Evolutionary conservation across 2,797 vertebrate genomes (phyloP), one percentile per base, ranked within the genome.

Genomic region (Pipistrellus nathusii): DNA sequence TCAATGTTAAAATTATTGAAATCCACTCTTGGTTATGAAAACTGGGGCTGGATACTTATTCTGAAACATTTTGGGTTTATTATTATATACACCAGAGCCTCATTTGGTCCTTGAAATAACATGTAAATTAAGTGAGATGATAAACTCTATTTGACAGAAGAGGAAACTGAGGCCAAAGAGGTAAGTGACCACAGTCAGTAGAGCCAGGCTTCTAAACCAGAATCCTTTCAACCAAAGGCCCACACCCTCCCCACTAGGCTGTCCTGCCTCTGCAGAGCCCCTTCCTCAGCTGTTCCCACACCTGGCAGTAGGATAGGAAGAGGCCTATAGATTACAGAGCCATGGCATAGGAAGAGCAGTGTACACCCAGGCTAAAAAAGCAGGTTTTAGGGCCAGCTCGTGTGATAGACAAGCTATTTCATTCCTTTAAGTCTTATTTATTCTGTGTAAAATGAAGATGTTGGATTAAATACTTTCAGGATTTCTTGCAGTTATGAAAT

Each of bases 1-100:
- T 9, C 7, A 12, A 13, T 85, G 27, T 55, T 94, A 88, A 95
- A 87, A 84, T 87, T n/a, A 68, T 46, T 85, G 15, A 91, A 75
- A 3, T 83, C 32, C 25, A 86, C 30, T 96, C 9, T 44, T 17
- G 32, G 44, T 81, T 88, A 91, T 57, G 23, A 88, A 84, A 77
- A 93, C 20, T 51, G 68, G 62, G 9, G 6, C 71, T 51, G 5
- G 4, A 3, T 13, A 59, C 6, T 87, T 85, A 76, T 76, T 62
- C 57, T 48, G 20, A 92, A 95, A 85, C 3, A 69, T 32, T 69
- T 0, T 46, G 4, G 77, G 13, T 89, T 81, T 11, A 81, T 82
- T 59, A 80, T 82, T 55, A 84, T 64, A 57, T 64, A 18, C 72
- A 21, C 4, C 15, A 83, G 62, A 38, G 20, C 41, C 38, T 76